Conservation (phyloP, 1,140 invertebrate genomes). For the Oscheius sp. region DNA sequence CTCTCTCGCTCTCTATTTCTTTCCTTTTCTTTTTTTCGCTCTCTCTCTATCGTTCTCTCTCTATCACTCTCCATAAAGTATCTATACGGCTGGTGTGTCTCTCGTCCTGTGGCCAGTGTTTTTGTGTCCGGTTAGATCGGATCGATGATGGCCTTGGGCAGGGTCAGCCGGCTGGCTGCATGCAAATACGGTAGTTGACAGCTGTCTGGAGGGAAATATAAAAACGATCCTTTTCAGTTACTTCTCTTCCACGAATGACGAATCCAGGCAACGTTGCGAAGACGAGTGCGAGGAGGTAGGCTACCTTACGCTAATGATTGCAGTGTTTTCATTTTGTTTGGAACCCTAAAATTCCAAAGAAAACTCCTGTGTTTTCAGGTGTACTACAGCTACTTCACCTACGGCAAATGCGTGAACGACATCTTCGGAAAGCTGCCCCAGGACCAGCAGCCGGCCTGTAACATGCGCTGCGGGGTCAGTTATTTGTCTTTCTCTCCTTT, state of each 20-base stretch:
- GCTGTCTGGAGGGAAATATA: background rate
- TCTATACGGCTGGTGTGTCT: no score
- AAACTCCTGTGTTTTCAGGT: conserved; percentile 40
- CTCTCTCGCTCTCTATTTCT: no score
- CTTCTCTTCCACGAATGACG: conserved; percentile 46
- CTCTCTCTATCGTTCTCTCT: no score
- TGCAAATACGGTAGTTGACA: no score
- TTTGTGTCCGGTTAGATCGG: background rate
- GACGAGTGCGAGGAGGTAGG: conserved; percentile 58
- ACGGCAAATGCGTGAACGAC: conserved; percentile 52
- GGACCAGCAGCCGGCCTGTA: conserved; percentile 45
- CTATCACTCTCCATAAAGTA: no score
- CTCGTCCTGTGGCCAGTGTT: background rate
- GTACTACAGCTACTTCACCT: conserved; percentile 53
- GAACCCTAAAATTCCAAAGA: background rate
- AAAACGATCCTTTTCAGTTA: conserved; percentile 43
- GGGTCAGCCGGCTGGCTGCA: no score
- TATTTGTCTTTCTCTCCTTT: background rate
- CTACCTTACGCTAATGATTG: no score
- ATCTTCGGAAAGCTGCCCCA: conserved; percentile 49
- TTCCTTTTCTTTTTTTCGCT: no score
- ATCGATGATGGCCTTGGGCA: conserved; percentile 9
- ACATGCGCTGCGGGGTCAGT: conserved; percentile 50
- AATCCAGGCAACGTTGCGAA: conserved; percentile 52
- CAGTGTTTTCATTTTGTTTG: conserved; percentile 16